phyloP scores from a whole-genome alignment of 2,797 vertebrate species.

The Notamacropus eugenii region DNA sequence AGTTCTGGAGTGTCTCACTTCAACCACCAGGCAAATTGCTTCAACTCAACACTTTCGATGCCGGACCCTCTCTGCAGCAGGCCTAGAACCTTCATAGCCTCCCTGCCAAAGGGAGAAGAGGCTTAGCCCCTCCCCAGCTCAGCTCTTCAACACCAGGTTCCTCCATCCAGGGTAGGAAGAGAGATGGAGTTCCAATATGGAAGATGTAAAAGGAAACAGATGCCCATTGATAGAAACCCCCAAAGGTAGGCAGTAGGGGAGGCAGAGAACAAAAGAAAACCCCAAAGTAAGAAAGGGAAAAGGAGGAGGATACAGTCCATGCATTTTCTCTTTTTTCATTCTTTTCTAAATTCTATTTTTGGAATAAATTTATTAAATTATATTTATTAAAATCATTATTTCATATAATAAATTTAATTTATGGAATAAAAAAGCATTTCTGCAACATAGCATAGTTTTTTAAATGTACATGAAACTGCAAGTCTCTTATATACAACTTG shows the following conservation, averaged over 20 bases:
- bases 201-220: slow-evolving; percentile 58
- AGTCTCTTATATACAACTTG: neutral
- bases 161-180: slow-evolving; percentile 1
- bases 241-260: slow-evolving; percentile 7
- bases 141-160: neutral
- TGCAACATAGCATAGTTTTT: neutral
- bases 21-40: slow-evolving; percentile 51
- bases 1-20: slow-evolving; percentile 49
- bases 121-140: neutral
- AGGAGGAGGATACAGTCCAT: neutral
- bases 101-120: slow-evolving; percentile 32
- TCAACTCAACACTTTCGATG: slow-evolving; percentile 36
- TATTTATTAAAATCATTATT: too few species aligned
- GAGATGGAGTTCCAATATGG: slow-evolving; percentile 21
- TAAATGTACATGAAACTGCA: neutral
- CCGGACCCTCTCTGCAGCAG: neutral
- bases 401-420: neutral
- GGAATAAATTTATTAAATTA: neutral
- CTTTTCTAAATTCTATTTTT: too few species aligned
- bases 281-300: neutral
- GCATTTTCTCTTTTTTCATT: neutral
- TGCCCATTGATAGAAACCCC: slow-evolving; percentile 56
- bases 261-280: neutral
- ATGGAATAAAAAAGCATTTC: neutral
- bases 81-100: neutral